Percentiles rank a stretch among this genome's conserved stretches.
phyloP scores from a whole-genome alignment of 2,113 vertebrate genomes.

The Accipiter cooperii region DNA sequence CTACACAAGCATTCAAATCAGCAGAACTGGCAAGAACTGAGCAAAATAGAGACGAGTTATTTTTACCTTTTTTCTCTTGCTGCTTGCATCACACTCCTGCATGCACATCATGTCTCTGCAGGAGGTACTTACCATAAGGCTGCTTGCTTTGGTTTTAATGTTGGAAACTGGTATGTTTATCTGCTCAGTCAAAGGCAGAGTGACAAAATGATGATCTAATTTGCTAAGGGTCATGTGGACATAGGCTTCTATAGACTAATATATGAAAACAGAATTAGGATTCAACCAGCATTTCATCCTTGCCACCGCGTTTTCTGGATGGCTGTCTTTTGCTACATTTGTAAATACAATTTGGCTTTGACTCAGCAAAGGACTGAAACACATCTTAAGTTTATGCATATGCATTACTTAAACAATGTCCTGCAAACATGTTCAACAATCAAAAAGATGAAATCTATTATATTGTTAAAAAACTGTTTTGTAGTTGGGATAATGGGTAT shows the following conservation, averaged over 20 bases:
- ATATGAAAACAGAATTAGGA: not conserved
- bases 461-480: not conserved
- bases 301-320: not conserved
- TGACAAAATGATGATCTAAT: not conserved
- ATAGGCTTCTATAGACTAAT: not conserved
- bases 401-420: not conserved
- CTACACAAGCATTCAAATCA: not conserved
- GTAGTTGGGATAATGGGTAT: not conserved
- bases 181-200: not conserved
- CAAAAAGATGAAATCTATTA: not conserved
- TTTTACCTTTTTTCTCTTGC: slow-evolving; percentile 2
- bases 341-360: not conserved
- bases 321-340: not conserved
- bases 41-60: not conserved
- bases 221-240: not conserved
- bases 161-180: not conserved
- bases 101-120: not conserved
- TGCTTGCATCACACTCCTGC: slow-evolving; percentile 4
- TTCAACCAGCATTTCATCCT: slow-evolving; percentile 17
- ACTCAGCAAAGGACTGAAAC: not conserved
- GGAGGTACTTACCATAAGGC: not conserved
- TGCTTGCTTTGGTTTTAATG: not conserved
- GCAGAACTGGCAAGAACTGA: not conserved
- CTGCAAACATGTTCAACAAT: not conserved
- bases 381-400: not conserved